Base-by-base conservation (phyloP, 2,113 vertebrate genomes). In the Crypturellus undulatus region DNA sequence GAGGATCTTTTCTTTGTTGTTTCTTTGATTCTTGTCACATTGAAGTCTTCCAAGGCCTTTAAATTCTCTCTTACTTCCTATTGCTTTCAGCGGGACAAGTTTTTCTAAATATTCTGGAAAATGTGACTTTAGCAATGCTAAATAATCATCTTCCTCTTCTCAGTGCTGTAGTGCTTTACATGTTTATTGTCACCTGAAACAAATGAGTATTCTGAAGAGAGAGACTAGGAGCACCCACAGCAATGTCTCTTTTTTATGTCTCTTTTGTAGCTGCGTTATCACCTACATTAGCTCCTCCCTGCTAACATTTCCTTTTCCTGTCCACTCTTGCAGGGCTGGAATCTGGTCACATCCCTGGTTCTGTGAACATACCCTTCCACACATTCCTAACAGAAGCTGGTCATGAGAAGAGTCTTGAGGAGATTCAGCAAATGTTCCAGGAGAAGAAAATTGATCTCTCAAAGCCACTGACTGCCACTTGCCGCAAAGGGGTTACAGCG, bases 401-500 rank as follows among this genome's bases (percentile, higher is more conserved):
- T 24, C 98, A 98, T 3, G 97, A 98, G 94, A 98, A 97, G 95
- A 97, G 92, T 7, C 90, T 96, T 0, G 98, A 98, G 63, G 98
- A 97, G 75, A 98, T 99, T 84, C 95, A 95, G 3, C 90, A 91
- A 32, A 95, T 99, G 87, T 99, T 99, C 93, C 87, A 60, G 36
- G 96, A 96, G 68, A 98, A 98, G 90, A 84, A 98, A 1, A 95
- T 98, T 43, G 98, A 99, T 96, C 98, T 99, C 65, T 78, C 97
- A 0, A 95, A 97, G 84, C 99, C 99, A 0, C 90, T 99, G 76
- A 98, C 98, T 0, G 97, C 97, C 63, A 98, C 98, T 0, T 99
- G 99, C 75, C 99, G 98, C 38, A 99, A 99, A 16, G 99, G 99
- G 0, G 98, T 99, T 92, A 99, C 99, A 0, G 99, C 99, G 0